Conservation (phyloP, 2,888 invertebrate species). For the Thecocarcelia acutangulata region DNA sequence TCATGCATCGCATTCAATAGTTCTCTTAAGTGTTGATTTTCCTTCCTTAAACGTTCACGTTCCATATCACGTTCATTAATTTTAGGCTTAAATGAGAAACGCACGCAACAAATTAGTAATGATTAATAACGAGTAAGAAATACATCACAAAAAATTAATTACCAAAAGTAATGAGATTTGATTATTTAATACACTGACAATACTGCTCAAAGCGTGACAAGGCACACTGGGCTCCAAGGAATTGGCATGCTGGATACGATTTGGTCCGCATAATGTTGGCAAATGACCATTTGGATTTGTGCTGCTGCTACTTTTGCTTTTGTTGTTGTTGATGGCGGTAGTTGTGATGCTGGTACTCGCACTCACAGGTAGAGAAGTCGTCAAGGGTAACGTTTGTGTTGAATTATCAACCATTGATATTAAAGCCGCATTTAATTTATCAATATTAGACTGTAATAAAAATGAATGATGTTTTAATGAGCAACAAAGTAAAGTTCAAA, state of each 20-base stretch:
- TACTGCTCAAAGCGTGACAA: conserved; percentile 84
- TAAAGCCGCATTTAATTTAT: conserved; percentile 69
- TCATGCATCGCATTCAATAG: conserved; percentile 85
- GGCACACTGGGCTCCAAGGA: conserved; percentile 84
- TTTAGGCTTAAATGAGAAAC: conserved; percentile 83
- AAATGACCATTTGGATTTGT: conserved; percentile 62
- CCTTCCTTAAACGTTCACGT: conserved; percentile 87
- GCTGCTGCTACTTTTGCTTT: conserved; percentile 13
- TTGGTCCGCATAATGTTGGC: conserved; percentile 78
- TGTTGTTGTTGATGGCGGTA: conserved; percentile 8
- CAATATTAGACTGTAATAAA: conserved; percentile 71
- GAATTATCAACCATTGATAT: conserved; percentile 74
- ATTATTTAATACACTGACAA: conserved; percentile 85
- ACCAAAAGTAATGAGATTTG: conserved; percentile 88
- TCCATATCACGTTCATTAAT: conserved; percentile 89
- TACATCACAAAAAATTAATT: conserved; percentile 56
- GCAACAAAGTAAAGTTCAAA: too few relatives aligned
- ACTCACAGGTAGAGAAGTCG: conserved; percentile 53
- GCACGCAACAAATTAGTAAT: neutral
- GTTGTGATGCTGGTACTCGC: conserved; percentile 37
- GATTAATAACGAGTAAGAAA: neutral
- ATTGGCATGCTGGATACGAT: conserved; percentile 81
- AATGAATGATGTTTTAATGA: too few relatives aligned
- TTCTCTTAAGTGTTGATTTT: conserved; percentile 87
- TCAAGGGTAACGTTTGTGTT: conserved; percentile 72